These are phyloP conservation scores for Scaeva pyrastri DNA, from an alignment of 2,888 invertebrate genomes.

Conservation along the genomic window DNA sequence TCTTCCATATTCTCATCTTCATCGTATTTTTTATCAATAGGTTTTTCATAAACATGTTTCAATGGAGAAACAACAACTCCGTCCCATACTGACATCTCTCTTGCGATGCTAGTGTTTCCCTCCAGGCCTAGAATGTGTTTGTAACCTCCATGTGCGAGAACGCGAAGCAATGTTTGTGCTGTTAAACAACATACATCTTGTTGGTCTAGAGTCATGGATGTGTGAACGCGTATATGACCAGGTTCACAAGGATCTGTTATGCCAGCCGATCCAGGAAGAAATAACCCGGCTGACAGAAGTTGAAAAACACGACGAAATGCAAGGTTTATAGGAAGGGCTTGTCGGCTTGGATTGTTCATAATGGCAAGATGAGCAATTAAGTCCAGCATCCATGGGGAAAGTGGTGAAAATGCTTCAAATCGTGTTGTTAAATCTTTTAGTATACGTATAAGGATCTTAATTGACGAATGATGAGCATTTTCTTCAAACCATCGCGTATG, in stretches of 20 bases:
- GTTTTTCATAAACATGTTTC: constrained; percentile 96
- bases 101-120: constrained; percentile 85
- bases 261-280: constrained; percentile 96
- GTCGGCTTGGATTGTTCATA: constrained; percentile 97
- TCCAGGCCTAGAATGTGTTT: constrained; percentile 92
- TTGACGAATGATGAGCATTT: constrained; percentile 98
- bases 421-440: constrained; percentile 95
- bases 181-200: constrained; percentile 97
- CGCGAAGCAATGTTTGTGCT: constrained; percentile 93
- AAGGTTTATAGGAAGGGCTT: constrained; percentile 95
- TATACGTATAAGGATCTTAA: constrained; percentile 96
- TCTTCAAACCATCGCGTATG: constrained; percentile 99
- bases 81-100: constrained; percentile 98
- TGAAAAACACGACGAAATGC: constrained; percentile 96
- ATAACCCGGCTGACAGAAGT: constrained; percentile 95
- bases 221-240: constrained; percentile 94
- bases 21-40: constrained; percentile 90
- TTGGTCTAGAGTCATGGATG: constrained; percentile 94
- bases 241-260: constrained; percentile 98
- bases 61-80: constrained; percentile 97
- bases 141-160: constrained; percentile 96
- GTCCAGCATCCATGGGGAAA: constrained; percentile 99
- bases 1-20: constrained; percentile 89
- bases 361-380: constrained; percentile 97
- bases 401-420: constrained; percentile 94